Evolutionary conservation across 2,113 vertebrate genomes (phyloP).

Genomic region (Cottus gobio): DNA sequence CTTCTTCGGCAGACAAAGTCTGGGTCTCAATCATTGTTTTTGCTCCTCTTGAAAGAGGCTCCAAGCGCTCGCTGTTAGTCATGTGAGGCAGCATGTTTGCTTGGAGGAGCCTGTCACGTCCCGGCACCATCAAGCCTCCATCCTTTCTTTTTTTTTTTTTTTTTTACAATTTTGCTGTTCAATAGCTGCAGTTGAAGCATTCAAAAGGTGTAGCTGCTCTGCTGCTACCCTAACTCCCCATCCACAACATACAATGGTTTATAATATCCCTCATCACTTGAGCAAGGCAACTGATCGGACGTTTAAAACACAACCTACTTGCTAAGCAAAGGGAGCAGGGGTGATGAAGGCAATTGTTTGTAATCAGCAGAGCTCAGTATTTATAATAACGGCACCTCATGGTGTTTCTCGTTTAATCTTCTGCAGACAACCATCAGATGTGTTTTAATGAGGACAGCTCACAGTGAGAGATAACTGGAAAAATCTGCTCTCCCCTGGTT

Average conservation of each 20-base stretch:
- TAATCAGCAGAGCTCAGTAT: slow-evolving; percentile 64
- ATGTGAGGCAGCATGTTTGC: not conserved
- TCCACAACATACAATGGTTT: slow-evolving; percentile 2
- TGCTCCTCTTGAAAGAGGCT: not conserved
- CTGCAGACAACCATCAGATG: slow-evolving; percentile 59
- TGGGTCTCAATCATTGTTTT: not conserved
- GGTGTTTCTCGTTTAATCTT: slow-evolving; percentile 59
- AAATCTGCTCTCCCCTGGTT: slow-evolving; percentile 49
- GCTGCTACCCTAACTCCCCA: not conserved
- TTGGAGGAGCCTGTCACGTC: not conserved
- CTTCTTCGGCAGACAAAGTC: not conserved
- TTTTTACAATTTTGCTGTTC: not conserved
- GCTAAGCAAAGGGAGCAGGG: not conserved
- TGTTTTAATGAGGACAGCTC: slow-evolving; percentile 76
- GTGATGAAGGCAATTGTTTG: slow-evolving; percentile 50
- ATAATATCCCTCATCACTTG: not conserved
- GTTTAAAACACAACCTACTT: slow-evolving; percentile 17
- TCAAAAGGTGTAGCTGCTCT: not conserved
- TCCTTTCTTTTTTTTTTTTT: no score
- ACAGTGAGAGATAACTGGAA: slow-evolving; percentile 56
- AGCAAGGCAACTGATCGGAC: not conserved
- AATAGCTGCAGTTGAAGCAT: not conserved
- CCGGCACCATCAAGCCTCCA: not conserved
- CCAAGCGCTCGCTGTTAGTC: not conserved
- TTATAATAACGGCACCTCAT: slow-evolving; percentile 59